Evolutionary conservation across 2,888 invertebrate genomes (phyloP).

Genomic region (Phania funesta): DNA sequence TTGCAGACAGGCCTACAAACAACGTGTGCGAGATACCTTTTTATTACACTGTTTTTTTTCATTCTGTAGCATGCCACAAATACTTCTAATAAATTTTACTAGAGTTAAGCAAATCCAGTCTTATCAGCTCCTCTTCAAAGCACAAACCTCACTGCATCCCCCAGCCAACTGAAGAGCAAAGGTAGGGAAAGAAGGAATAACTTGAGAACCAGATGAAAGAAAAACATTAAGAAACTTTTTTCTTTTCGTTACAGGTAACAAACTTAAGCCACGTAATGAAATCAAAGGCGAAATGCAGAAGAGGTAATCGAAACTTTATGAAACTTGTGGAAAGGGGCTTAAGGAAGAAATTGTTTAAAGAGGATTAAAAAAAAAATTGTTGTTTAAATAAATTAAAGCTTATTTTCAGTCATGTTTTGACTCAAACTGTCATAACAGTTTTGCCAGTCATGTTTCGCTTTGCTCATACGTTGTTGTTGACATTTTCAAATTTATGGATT

Average conservation of each 20-base stretch:
- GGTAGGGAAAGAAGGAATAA: constrained; percentile 14
- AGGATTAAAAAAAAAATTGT: background rate
- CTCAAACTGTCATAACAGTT: constrained; percentile 45
- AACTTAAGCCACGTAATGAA: constrained; percentile 42
- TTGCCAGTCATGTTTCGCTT: background rate
- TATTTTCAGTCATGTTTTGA: background rate
- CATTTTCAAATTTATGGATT: constrained; percentile 36
- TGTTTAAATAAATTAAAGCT: constrained; percentile 16
- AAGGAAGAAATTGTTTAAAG: background rate
- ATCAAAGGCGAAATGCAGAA: constrained; percentile 2
- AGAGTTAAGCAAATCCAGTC: constrained; percentile 62
- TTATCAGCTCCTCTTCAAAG: constrained; percentile 66
- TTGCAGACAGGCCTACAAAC: constrained; percentile 37
- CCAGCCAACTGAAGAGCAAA: constrained; percentile 36
- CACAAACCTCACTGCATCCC: constrained; percentile 51
- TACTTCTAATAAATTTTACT: constrained; percentile 65
- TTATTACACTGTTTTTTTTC: constrained; percentile 9
- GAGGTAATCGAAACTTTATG: constrained; percentile 50
- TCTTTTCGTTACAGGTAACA: constrained; percentile 48
- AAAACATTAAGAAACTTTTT: constrained; percentile 36
- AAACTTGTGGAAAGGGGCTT: background rate
- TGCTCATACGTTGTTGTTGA: background rate
- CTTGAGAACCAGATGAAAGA: constrained; percentile 5
- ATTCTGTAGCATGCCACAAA: background rate
- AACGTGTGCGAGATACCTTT: constrained; percentile 21